Evolutionary conservation across 2,888 invertebrate species (phyloP).

Genomic region (Orthosia gracilis): DNA sequence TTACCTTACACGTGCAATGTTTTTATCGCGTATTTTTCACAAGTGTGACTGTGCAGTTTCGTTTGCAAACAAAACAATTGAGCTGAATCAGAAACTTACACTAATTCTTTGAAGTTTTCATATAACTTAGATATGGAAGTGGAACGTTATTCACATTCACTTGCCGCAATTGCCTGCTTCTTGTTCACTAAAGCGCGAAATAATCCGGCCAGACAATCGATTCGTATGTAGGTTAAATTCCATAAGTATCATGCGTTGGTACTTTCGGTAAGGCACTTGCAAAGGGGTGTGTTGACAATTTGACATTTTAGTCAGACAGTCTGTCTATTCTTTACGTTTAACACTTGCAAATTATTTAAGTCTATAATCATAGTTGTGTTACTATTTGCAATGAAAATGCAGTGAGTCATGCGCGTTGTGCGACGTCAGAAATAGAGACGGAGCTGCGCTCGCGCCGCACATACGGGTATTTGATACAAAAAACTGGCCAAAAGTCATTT

Average conservation of each 20-base stretch:
- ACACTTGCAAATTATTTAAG: conserved; percentile 66
- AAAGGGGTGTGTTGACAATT: neutral
- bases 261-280: neutral
- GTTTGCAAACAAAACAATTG: conserved; percentile 1
- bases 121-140: neutral
- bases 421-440: conserved; percentile 83
- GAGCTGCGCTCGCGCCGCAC: conserved; percentile 75
- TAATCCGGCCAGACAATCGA: conserved; percentile 12
- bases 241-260: neutral
- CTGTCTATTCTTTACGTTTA: neutral
- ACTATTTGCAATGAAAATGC: conserved; percentile 87
- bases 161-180: conserved; percentile 18
- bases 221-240: neutral
- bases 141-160: conserved; percentile 26
- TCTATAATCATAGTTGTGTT: conserved; percentile 69
- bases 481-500: too few relatives aligned
- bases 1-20: conserved; percentile 53
- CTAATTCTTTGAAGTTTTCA: conserved; percentile 9
- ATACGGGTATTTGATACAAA: too few relatives aligned
- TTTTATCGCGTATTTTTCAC: conserved; percentile 27
- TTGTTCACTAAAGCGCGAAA: conserved; percentile 16
- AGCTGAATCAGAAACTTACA: conserved; percentile 5
- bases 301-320: neutral
- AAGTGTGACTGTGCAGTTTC: neutral
- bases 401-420: conserved; percentile 80